Evolutionary conservation across 2,888 invertebrate genomes (phyloP).

Genomic region (Trisateles emortualis): DNA sequence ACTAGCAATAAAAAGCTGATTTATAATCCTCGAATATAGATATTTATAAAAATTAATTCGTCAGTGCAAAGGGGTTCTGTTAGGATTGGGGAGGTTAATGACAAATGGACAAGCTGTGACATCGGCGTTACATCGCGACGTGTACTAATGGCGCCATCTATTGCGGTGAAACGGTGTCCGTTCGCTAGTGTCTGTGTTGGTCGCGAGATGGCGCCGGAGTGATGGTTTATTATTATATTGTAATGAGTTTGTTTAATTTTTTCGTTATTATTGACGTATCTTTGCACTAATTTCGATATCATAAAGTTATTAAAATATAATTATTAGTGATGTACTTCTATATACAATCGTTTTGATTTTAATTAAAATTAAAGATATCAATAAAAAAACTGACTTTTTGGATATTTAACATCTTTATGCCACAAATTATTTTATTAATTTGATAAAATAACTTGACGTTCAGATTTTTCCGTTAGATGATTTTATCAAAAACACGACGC

Average conservation of each 20-base stretch:
- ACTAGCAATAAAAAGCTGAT: slow-evolving; percentile 42
- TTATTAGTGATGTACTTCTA: too few species aligned
- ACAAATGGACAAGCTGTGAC: slow-evolving; percentile 78
- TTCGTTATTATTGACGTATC: not conserved
- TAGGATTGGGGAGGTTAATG: slow-evolving; percentile 59
- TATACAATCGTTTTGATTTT: too few species aligned
- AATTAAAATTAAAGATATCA: too few species aligned
- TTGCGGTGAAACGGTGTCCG: slow-evolving; percentile 69
- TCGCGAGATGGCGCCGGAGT: slow-evolving; percentile 56
- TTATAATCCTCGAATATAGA: slow-evolving; percentile 50
- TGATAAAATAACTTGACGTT: too few species aligned
- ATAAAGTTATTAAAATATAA: too few species aligned
- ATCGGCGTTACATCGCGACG: slow-evolving; percentile 67
- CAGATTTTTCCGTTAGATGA: too few species aligned
- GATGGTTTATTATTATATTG: not conserved
- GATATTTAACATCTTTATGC: too few species aligned
- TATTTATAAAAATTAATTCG: slow-evolving; percentile 76
- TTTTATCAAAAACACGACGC: not conserved
- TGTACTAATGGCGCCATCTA: slow-evolving; percentile 82
- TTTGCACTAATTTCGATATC: not conserved
- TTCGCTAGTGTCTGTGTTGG: slow-evolving; percentile 49
- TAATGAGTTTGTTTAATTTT: not conserved
- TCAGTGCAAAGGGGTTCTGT: slow-evolving; percentile 59
- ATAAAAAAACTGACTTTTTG: too few species aligned
- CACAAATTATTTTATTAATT: too few species aligned